Percentiles rank a stretch among this genome's conserved stretches.
Evolutionary conservation across 2,888 invertebrate genomes (phyloP).

Genomic region (Hofmannophila pseudospretella): DNA sequence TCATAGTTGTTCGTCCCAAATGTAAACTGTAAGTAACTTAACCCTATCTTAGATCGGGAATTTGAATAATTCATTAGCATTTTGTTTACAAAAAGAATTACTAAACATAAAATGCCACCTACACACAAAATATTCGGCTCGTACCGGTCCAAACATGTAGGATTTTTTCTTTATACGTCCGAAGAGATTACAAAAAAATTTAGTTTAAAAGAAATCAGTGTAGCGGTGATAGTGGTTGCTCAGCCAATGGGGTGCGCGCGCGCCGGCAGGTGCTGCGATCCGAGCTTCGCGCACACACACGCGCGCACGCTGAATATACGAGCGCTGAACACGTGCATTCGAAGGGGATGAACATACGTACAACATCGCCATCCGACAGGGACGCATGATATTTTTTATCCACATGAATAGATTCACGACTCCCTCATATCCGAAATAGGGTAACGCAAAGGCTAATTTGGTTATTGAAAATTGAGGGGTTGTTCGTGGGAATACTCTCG

Average conservation of each 20-base stretch:
- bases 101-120: constrained; percentile 68
- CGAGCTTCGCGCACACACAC: constrained; percentile 56
- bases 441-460: constrained; percentile 80
- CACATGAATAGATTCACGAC: constrained; percentile 76
- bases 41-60: constrained; percentile 36
- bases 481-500: constrained; percentile 82
- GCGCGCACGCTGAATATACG: constrained; percentile 59
- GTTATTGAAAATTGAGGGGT: constrained; percentile 79
- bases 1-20: constrained; percentile 8
- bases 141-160: constrained; percentile 73
- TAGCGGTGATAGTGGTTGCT: constrained; percentile 68
- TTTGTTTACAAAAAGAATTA: constrained; percentile 62
- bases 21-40: constrained; percentile 15
- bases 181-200: constrained; percentile 67
- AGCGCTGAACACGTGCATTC: constrained; percentile 77
- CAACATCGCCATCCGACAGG: constrained; percentile 32
- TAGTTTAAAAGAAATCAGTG: constrained; percentile 75
- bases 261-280: constrained; percentile 68
- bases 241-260: constrained; percentile 70
- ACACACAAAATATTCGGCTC: constrained; percentile 66
- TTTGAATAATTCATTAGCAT: constrained; percentile 58
- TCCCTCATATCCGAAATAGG: constrained; percentile 78
- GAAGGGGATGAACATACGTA: constrained; percentile 66
- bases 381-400: constrained; percentile 67
- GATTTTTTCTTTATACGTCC: constrained; percentile 67